Conservation (phyloP, 2,797 vertebrate genomes). For the Chelonia mydas region DNA sequence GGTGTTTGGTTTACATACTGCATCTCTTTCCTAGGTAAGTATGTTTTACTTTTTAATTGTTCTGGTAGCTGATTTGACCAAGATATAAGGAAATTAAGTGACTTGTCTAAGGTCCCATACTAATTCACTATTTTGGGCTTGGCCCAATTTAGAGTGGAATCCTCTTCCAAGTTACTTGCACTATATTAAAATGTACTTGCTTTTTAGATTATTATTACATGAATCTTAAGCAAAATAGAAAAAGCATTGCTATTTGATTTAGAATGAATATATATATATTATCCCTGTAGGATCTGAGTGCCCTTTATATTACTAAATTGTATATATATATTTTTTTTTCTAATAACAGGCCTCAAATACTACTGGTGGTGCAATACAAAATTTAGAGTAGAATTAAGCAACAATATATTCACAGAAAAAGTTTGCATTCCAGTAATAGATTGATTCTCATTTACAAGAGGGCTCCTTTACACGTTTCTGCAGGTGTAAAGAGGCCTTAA, state of each 20-base stretch:
- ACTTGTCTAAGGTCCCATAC: neutral
- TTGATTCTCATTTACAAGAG: neutral
- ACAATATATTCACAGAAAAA: neutral
- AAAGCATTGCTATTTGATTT: neutral
- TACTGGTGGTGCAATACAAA: neutral
- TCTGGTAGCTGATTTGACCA: neutral
- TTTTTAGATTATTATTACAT: neutral
- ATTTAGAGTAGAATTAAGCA: neutral
- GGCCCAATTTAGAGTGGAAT: neutral
- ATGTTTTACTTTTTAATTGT: neutral
- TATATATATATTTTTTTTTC: conserved; percentile 3
- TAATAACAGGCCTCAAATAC: neutral
- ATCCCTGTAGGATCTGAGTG: neutral
- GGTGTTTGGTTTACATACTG: neutral
- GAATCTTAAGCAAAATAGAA: neutral
- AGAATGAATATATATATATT: neutral
- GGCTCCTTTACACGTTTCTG: neutral
- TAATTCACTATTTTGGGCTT: neutral
- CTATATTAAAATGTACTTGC: neutral
- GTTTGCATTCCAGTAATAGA: neutral
- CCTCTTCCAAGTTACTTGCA: neutral
- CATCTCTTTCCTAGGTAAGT: neutral
- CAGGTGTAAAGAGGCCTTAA: neutral
- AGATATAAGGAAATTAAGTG: neutral
- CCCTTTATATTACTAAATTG: neutral